phyloP scores from a whole-genome alignment of 2,113 vertebrate genomes.

The Callipepla squamata region DNA sequence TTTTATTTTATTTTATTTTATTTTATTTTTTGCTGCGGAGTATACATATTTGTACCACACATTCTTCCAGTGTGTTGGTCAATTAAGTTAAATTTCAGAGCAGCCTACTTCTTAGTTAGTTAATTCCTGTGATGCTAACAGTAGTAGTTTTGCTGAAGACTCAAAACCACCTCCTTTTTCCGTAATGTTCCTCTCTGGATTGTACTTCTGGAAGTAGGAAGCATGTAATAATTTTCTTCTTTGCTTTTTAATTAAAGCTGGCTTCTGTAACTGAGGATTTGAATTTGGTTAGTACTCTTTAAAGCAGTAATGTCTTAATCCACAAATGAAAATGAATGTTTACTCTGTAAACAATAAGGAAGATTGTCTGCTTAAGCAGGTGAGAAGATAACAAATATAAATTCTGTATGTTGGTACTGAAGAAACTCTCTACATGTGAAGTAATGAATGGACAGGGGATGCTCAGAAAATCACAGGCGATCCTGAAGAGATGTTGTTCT shows the following conservation, averaged over 20 bases:
- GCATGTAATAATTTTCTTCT: neutral
- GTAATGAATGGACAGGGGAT: neutral
- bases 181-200: neutral
- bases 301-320: neutral
- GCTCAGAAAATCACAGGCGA: neutral
- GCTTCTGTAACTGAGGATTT: neutral
- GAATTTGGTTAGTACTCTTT: neutral
- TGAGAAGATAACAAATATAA: neutral
- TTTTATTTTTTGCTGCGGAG: neutral
- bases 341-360: neutral
- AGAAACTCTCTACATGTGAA: neutral
- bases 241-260: neutral
- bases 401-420: neutral
- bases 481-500: neutral
- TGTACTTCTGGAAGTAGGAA: neutral
- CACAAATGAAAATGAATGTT: neutral
- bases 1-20: too few relatives aligned
- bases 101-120: neutral
- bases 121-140: neutral
- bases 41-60: neutral
- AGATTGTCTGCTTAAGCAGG: neutral
- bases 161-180: neutral
- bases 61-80: neutral
- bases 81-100: neutral
- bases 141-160: neutral